A percentile compares a stretch with the other conserved stretches of the same genome.
Conservation (phyloP, 1,140 invertebrate species). For the Ptiloglossa arizonensis region DNA sequence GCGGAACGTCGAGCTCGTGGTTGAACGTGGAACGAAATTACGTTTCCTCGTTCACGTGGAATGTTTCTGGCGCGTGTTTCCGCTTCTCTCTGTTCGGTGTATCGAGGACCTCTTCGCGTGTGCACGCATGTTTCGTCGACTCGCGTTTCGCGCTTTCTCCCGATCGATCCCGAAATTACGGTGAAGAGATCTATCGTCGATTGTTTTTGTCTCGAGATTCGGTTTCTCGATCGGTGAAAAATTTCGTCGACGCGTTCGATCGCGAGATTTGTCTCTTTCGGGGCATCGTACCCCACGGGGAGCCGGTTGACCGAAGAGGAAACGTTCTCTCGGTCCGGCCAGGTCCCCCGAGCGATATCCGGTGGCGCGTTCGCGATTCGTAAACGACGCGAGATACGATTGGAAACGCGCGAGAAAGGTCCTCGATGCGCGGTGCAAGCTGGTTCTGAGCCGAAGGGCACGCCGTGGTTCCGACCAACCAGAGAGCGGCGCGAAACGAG, state of each 20-base stretch:
- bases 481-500: slow-evolving; percentile 66
- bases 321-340: no score
- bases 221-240: no score
- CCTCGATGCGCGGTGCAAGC: neutral
- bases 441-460: slow-evolving; percentile 9
- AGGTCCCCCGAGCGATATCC: no score
- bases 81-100: neutral
- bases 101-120: neutral
- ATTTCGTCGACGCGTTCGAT: neutral
- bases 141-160: neutral
- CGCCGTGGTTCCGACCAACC: slow-evolving; percentile 64
- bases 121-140: no score
- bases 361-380: no score
- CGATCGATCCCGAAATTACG: neutral
- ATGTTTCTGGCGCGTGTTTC: neutral
- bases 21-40: no score
- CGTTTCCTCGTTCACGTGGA: no score
- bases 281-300: no score
- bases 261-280: no score
- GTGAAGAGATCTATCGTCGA: neutral
- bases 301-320: neutral
- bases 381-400: neutral
- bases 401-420: neutral
- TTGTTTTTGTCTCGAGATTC: no score
- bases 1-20: no score